phyloP scores from a whole-genome alignment of 2,113 vertebrate species.

The Lepus timidus region DNA sequence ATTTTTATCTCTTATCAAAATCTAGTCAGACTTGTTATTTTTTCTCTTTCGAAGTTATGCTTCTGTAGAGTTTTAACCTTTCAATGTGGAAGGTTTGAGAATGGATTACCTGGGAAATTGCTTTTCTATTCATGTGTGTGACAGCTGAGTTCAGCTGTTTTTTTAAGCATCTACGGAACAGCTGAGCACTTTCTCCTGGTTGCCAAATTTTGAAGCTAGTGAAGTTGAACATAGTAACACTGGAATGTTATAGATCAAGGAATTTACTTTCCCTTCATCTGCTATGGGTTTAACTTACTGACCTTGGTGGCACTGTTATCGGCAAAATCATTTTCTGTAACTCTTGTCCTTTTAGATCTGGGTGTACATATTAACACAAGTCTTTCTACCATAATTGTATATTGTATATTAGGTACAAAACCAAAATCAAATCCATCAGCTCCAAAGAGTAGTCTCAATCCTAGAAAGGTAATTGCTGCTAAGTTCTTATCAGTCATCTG shows the following conservation, averaged over 20 bases:
- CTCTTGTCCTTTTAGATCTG: not conserved
- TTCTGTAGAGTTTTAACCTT: slow-evolving; percentile 37
- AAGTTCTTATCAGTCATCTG: not conserved
- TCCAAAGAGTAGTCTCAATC: not conserved
- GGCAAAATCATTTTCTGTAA: not conserved
- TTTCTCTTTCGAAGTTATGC: not conserved
- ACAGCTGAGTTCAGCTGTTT: slow-evolving; percentile 85
- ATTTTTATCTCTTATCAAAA: slow-evolving; percentile 26
- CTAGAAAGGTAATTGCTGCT: not conserved
- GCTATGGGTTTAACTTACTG: slow-evolving; percentile 52
- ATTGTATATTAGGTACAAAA: not conserved
- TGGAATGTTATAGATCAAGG: slow-evolving; percentile 64
- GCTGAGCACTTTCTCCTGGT: slow-evolving; percentile 76
- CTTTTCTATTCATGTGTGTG: slow-evolving; percentile 74
- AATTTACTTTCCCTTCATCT: slow-evolving; percentile 59
- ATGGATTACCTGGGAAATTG: slow-evolving; percentile 76
- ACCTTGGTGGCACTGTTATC: not conserved
- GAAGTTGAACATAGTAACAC: not conserved
- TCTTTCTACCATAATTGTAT: too few relatives aligned
- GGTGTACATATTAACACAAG: not conserved
- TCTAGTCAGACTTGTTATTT: slow-evolving; percentile 18
- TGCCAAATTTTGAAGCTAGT: slow-evolving; percentile 44
- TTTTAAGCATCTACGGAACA: slow-evolving; percentile 71
- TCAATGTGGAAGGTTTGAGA: slow-evolving; percentile 30
- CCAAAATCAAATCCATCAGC: not conserved